Conservation (phyloP, 2,888 invertebrate species). For the Formica aserva region DNA sequence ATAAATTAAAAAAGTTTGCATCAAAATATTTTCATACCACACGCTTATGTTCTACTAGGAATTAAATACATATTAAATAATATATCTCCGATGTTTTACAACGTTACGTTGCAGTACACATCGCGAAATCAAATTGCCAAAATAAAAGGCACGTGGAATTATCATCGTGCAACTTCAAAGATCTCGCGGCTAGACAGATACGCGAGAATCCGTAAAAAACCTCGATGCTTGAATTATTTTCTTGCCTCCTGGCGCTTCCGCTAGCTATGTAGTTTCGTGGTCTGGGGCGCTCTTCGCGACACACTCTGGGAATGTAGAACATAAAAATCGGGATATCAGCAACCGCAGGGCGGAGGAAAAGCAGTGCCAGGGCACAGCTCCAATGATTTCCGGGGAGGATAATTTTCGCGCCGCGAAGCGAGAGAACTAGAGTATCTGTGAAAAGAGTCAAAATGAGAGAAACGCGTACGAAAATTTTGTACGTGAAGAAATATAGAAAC, state of each 20-base stretch:
- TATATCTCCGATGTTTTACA: background rate
- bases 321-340: constrained; percentile 44
- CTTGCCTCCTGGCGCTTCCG: constrained; percentile 24
- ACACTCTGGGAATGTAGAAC: constrained; percentile 45
- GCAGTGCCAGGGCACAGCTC: constrained; percentile 57
- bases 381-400: constrained; percentile 60
- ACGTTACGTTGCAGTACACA: background rate
- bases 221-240: constrained; percentile 54
- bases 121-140: background rate
- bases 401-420: constrained; percentile 51
- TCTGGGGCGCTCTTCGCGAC: constrained; percentile 9
- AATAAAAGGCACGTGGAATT: constrained; percentile 40
- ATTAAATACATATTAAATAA: background rate
- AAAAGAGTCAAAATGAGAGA: background rate
- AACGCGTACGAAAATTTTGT: background rate
- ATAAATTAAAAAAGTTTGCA: constrained; percentile 6
- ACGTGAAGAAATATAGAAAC: background rate
- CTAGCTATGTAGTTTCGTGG: constrained; percentile 37
- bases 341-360: constrained; percentile 18
- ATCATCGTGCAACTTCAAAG: constrained; percentile 15
- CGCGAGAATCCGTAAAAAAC: constrained; percentile 39
- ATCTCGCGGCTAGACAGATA: constrained; percentile 5
- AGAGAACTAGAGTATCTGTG: constrained; percentile 48
- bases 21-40: background rate
- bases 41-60: background rate